Evolutionary conservation across 2,797 vertebrate genomes (phyloP), one percentile per base, ranked within the genome.

Genomic region (Sebastolobus altivelis): DNA sequence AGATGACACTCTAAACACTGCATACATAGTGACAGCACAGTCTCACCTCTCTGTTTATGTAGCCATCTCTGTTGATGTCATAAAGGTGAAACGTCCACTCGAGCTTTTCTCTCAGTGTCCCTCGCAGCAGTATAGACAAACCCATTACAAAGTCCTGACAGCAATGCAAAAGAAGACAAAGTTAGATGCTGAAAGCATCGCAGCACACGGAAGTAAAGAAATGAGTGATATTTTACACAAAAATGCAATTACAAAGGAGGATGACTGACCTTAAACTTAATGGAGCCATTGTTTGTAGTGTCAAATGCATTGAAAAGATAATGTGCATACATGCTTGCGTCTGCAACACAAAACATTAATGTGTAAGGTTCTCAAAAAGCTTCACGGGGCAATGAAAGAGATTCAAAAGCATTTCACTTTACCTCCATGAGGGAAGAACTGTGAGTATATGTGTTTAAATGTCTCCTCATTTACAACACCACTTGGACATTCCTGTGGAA

Each of bases 401-500:
- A 72, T 35, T 31, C 1, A 18, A 37, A 52, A 49, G 13, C 1
- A 25, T 2, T 27, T 3, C 5, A 20, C 1, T 56, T 74, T 95
- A 99, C 98, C 98, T 96, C 98, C 98, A 7, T 99, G 98, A 86
- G 98, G 98, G 83, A 99, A 99, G 91, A 99, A 99, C 94, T 99
- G 98, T 67, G 98, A 95, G 55, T 99, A 99, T 91, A 99, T 99
- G 92, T 99, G 98, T 93, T 99, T 99, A 90, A 99, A 99, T 0
- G 98, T 99, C 75, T 99, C 98, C 90, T 99, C 98, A 25, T 98
- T 98, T 88, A 99, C 98, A 66, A 97, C 96, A 12, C 98, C 98
- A 12, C 97, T 98, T 52, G 98, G 98, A 91, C 98, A 99, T 93
- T 99, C 98, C 98, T 99, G 93, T 62, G 46, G n/a, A 25, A n/a